Base-by-base conservation (phyloP, 2,888 invertebrate genomes). In the Slavum lentiscoides region DNA sequence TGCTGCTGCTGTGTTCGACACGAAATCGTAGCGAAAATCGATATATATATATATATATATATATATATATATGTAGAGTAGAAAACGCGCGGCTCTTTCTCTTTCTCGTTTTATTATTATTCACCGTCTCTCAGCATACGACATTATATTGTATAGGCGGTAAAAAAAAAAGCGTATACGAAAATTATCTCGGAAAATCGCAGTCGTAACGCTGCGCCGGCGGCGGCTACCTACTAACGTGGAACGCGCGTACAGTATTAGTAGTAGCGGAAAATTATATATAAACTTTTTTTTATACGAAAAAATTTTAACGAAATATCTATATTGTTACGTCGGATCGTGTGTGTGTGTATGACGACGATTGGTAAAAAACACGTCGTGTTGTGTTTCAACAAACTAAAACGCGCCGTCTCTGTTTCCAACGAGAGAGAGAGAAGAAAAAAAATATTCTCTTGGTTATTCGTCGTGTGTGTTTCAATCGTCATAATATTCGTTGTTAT, bases 21-120 rank as follows among this genome's bases (percentile, higher is more conserved):
- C 8, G 59, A 59, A 67, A 68, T 76, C 67, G 43, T 68, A 49
- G 30, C 75, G 59, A 76, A 76, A 75, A 76, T 76, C 49, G 59
- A 59, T 76, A n/a, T 30, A 30, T 30, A 30, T 30, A n/a, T 30
- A 30, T 30, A 30, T 76, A 43, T 76, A 43, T 49, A 43, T 30
- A 30, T 30, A 30, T 30, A n/a, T 30, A 30, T 30, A 30, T 76
- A 43, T 76, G 30, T 49, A 43, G 67, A 67, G 30, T 76, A 76
- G 68, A 76, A 64, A 76, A 68, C 58, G 55, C 39, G 21, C 39
- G 66, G 49, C 39, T n/a, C 66, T 43, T 6, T 67, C 43, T 39
- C 21, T 43, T n/a, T 49, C 21, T 1, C 43, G 66, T 7, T 3
- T 19, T 4, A n/a, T 64, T 37, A 1, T 64, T n/a, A n/a, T n/a